Conservation (phyloP, 2,113 vertebrate species). For the Periophthalmodon schlosseri region DNA sequence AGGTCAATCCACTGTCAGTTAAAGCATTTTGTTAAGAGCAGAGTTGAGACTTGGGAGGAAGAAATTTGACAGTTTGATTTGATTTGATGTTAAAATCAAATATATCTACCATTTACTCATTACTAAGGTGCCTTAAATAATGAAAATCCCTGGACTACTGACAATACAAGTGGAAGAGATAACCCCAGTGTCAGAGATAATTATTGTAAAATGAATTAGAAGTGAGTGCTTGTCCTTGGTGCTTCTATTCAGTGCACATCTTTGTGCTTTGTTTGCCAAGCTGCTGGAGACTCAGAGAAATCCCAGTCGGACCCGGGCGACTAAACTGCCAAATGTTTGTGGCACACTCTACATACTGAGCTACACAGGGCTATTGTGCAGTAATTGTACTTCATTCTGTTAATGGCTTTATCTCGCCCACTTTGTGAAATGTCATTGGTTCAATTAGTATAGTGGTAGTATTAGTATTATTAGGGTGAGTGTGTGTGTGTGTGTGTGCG, state of each 20-base stretch:
- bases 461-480: no score
- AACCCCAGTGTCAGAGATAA: neutral
- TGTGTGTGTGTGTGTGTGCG: neutral
- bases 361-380: conserved; percentile 42
- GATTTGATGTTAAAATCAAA: neutral
- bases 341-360: conserved; percentile 24
- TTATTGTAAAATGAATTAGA: neutral
- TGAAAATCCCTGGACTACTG: neutral
- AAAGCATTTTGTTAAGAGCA: no score
- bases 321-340: conserved; percentile 36
- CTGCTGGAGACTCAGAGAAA: conserved; percentile 23
- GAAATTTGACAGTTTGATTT: no score
- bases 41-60: no score
- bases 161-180: neutral
- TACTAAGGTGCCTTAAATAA: neutral
- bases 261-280: conserved; percentile 13
- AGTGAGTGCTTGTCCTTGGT: neutral
- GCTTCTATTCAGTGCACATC: conserved; percentile 20
- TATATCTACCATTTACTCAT: neutral
- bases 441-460: conserved; percentile 57
- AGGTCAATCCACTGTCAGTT: no score
- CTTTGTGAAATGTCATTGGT: conserved; percentile 49
- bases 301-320: conserved; percentile 12
- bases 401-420: conserved; percentile 60
- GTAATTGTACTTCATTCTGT: conserved; percentile 48